Percentiles rank a stretch among this genome's conserved stretches.
Conservation (phyloP, 2,113 vertebrate species). For the Atractosteus spatula region DNA sequence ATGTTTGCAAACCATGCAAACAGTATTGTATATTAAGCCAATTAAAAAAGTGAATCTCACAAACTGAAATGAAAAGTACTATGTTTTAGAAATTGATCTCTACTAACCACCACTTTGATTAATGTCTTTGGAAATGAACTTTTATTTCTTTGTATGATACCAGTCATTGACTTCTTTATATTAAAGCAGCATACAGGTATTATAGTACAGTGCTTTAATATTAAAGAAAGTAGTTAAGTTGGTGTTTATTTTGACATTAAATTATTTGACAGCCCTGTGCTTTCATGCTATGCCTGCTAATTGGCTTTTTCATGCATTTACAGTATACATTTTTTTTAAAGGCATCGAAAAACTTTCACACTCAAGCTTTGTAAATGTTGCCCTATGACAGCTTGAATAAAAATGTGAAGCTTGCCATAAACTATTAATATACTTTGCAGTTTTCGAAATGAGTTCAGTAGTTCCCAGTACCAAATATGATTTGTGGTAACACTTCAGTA, state of each 20-base stretch:
- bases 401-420: background rate
- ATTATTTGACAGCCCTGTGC: constrained; percentile 10
- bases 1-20: too few relatives aligned
- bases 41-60: constrained; percentile 7
- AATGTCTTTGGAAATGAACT: constrained; percentile 29
- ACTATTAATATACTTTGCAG: background rate
- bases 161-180: constrained; percentile 45
- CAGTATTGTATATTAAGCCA: background rate
- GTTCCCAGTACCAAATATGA: background rate
- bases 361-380: background rate
- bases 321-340: too few relatives aligned
- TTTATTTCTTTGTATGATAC: constrained; percentile 50
- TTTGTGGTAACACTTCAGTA: too few relatives aligned
- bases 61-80: constrained; percentile 2
- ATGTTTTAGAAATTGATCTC: constrained; percentile 17
- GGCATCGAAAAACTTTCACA: background rate
- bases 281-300: constrained; percentile 10
- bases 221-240: constrained; percentile 17
- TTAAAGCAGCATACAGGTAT: constrained; percentile 48
- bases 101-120: background rate
- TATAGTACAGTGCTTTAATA: constrained; percentile 5
- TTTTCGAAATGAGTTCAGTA: background rate
- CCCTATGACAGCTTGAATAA: background rate
- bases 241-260: constrained; percentile 6
- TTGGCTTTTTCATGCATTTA: constrained; percentile 4